These are phyloP conservation scores for Himalopsyche anomala DNA, from an alignment of 2,888 invertebrate species.

Conservation along the genomic window DNA sequence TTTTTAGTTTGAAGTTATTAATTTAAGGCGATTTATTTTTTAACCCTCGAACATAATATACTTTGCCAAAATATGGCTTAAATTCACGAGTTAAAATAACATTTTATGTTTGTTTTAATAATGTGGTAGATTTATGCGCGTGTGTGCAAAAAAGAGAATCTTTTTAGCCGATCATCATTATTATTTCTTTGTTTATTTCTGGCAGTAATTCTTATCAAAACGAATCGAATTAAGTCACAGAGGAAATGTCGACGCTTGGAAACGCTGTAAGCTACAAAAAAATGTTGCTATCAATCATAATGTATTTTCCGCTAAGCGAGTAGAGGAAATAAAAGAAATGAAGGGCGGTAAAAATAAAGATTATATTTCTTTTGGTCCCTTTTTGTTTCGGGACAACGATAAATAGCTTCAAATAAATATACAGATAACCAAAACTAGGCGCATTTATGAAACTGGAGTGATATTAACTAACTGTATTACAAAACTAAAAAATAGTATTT, in stretches of 20 bases:
- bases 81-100: too few relatives aligned
- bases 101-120: too few relatives aligned
- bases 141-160: too few relatives aligned
- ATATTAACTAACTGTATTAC: too few relatives aligned
- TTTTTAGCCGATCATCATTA: not conserved
- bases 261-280: slow-evolving; percentile 10
- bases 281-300: slow-evolving; percentile 59
- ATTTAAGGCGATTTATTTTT: too few relatives aligned
- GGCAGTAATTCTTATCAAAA: slow-evolving; percentile 14
- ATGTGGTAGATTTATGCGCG: too few relatives aligned
- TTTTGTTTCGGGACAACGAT: slow-evolving; percentile 49
- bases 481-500: too few relatives aligned
- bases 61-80: too few relatives aligned
- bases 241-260: slow-evolving; percentile 48
- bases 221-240: slow-evolving; percentile 54
- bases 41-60: too few relatives aligned
- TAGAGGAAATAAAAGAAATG: slow-evolving; percentile 49
- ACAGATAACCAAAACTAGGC: not conserved
- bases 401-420: slow-evolving; percentile 53
- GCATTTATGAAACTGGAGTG: not conserved
- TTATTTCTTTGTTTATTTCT: not conserved
- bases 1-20: too few relatives aligned
- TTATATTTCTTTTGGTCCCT: slow-evolving; percentile 46
- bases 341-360: slow-evolving; percentile 50
- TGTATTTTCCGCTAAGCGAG: slow-evolving; percentile 46